Evolutionary conservation across 1,140 invertebrate species (phyloP).

Genomic region (Drosophila ananassae): DNA sequence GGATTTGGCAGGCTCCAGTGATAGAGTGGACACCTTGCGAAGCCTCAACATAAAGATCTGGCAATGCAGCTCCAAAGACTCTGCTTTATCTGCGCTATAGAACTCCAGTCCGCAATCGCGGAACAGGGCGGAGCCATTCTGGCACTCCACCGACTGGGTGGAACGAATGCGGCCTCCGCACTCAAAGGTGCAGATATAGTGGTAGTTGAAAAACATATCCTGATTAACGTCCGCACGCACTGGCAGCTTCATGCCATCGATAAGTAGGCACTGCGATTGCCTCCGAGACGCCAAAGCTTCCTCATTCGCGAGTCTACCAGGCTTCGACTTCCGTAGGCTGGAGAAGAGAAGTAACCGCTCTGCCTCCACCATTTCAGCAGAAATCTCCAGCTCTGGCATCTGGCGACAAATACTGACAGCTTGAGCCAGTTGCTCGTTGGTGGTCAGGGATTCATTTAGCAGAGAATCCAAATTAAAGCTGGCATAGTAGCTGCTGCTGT

Average conservation of each 20-base stretch:
- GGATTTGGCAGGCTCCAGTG: constrained; percentile 56
- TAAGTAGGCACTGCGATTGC: constrained; percentile 47
- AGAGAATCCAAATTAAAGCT: constrained; percentile 64
- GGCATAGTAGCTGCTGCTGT: constrained; percentile 60
- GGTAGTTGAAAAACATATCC: constrained; percentile 81
- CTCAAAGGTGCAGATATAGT: constrained; percentile 78
- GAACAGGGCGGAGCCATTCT: constrained; percentile 65
- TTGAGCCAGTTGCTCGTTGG: constrained; percentile 64
- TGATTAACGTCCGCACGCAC: constrained; percentile 61
- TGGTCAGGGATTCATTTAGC: constrained; percentile 58
- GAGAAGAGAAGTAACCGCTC: constrained; percentile 74
- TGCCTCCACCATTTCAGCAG: constrained; percentile 78
- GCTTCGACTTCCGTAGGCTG: constrained; percentile 33
- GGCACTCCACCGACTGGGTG: constrained; percentile 78
- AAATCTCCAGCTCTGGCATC: constrained; percentile 75
- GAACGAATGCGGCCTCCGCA: constrained; percentile 68
- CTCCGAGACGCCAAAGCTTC: neutral
- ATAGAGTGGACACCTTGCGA: constrained; percentile 71
- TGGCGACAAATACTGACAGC: constrained; percentile 77
- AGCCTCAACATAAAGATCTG: constrained; percentile 78
- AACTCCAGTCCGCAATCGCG: constrained; percentile 74
- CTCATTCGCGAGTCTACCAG: neutral
- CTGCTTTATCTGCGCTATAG: constrained; percentile 39
- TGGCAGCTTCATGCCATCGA: constrained; percentile 69
- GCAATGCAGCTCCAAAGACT: constrained; percentile 57